Evolutionary conservation across 2,113 vertebrate species (phyloP).

Genomic region (Limnothrissa miodon): DNA sequence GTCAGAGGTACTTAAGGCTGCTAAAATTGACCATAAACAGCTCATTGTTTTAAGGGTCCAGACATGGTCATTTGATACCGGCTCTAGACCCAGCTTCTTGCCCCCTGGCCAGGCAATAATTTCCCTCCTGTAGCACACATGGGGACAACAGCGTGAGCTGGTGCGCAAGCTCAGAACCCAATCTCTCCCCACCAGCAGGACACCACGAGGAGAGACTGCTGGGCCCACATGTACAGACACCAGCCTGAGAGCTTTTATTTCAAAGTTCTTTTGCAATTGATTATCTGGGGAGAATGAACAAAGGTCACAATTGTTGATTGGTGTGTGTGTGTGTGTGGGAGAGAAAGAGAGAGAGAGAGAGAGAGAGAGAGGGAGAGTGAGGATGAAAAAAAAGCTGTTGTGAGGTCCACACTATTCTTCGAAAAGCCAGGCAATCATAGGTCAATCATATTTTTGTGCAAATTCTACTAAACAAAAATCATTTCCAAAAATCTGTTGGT

Average conservation of each 20-base stretch:
- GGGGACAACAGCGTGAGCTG: slow-evolving; percentile 35
- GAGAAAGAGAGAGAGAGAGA: too few relatives aligned
- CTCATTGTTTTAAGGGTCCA: slow-evolving; percentile 66
- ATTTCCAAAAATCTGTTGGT: background rate
- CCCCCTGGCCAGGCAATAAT: slow-evolving; percentile 62
- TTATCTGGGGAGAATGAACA: background rate
- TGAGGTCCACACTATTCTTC: background rate
- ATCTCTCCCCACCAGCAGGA: slow-evolving; percentile 6
- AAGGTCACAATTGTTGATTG: background rate
- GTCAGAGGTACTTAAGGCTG: slow-evolving; percentile 55
- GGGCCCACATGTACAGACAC: background rate
- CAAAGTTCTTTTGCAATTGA: background rate
- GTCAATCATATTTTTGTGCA: background rate
- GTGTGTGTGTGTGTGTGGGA: background rate
- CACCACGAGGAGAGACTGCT: slow-evolving; percentile 34
- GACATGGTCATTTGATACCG: slow-evolving; percentile 63
- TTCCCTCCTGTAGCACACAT: slow-evolving; percentile 58
- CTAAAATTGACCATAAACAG: slow-evolving; percentile 69
- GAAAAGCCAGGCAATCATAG: too few relatives aligned
- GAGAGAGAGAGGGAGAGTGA: too few relatives aligned
- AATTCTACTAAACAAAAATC: background rate
- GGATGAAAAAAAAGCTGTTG: background rate
- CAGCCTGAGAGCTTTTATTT: slow-evolving; percentile 9
- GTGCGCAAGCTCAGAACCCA: slow-evolving; percentile 33
- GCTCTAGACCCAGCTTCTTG: slow-evolving; percentile 52